phyloP scores from a whole-genome alignment of 2,888 invertebrate species.

The Lasioglossum marginatum region DNA sequence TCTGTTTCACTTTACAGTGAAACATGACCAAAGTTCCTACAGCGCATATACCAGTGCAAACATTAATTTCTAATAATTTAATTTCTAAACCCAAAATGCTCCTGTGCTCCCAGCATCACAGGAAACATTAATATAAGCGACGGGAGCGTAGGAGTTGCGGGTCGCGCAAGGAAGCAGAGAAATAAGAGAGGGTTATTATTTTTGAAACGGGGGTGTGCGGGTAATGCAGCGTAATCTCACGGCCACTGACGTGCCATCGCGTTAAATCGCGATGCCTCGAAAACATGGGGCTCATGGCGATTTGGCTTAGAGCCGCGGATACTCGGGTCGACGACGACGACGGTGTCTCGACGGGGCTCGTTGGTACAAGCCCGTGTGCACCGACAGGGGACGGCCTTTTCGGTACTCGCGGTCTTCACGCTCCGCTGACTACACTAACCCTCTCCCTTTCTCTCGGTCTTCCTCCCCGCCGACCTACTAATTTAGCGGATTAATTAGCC shows the following conservation, averaged over 20 bases:
- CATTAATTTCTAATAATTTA: background rate
- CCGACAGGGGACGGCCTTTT: conserved; percentile 47
- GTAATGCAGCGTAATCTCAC: conserved; percentile 3
- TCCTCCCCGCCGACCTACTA: conserved; percentile 47
- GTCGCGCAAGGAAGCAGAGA: background rate
- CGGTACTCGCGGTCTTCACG: conserved; percentile 47
- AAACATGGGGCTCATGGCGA: conserved; percentile 4
- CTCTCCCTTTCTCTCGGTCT: background rate
- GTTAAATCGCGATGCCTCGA: conserved; percentile 4
- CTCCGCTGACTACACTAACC: conserved; percentile 38
- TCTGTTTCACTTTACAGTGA: background rate
- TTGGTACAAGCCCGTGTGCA: conserved; percentile 7
- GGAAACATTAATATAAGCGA: background rate
- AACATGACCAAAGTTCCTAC: background rate
- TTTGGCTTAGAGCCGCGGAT: background rate
- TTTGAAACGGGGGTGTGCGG: background rate
- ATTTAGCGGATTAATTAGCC: conserved; percentile 63
- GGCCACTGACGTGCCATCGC: conserved; percentile 6
- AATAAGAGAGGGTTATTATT: background rate
- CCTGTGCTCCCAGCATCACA: background rate
- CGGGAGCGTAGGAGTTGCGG: background rate
- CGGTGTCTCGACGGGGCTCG: background rate
- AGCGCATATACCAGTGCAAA: background rate
- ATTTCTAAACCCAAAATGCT: background rate
- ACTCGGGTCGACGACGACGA: conserved; percentile 17